Base-by-base conservation (phyloP, 2,113 vertebrate species). In the Canis aureus region DNA sequence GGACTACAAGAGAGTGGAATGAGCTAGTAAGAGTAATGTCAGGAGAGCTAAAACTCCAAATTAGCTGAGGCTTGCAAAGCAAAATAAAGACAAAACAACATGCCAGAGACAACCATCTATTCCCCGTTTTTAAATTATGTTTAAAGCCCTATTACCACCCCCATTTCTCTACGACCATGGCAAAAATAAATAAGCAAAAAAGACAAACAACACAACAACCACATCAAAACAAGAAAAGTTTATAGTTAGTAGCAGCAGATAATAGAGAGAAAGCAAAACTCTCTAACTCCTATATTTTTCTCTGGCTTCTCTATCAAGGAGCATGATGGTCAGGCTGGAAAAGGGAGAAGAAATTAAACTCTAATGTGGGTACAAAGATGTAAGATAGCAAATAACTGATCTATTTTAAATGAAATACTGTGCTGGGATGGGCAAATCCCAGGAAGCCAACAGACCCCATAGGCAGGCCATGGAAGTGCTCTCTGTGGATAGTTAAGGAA, bases 261-360 rank as follows among this genome's bases (percentile, higher is more conserved):
- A 95, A 96, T 57, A 94, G 92, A 97, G 71, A 97, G 79, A 98
- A 97, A 79, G 78, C 62, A 90, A 85, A 96, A 62, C 7, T 85
- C 57, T 89, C 79, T 92, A 84, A 91, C 11, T 94, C 22, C 51
- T 89, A n/a, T 81, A 43, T 67, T 95, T 94, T 66, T 38, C 90
- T 90, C 71, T 85, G 29, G 91, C 25, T 95, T 96, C 88, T 98
- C 85, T 81, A 88, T 35, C 53, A 97, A 96, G 88, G 71, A 97
- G 32, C 97, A 95, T 82, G 60, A 88, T 1, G 69, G 3, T 82
- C 87, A 92, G 90, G 81, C 12, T 89, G 25, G 92, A 93, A 96
- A 82, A 8, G 51, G 71, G 88, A 95, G 66, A 95, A 98, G 95
- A 97, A 97, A 96, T 96, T 82, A 92, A 97, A 97, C 92, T 92